A percentile compares a stretch with the other conserved stretches of the same genome.
These are phyloP conservation scores for Caenorhabditis virilis DNA, from an alignment of 2,888 invertebrate species.

Conservation along the genomic window DNA sequence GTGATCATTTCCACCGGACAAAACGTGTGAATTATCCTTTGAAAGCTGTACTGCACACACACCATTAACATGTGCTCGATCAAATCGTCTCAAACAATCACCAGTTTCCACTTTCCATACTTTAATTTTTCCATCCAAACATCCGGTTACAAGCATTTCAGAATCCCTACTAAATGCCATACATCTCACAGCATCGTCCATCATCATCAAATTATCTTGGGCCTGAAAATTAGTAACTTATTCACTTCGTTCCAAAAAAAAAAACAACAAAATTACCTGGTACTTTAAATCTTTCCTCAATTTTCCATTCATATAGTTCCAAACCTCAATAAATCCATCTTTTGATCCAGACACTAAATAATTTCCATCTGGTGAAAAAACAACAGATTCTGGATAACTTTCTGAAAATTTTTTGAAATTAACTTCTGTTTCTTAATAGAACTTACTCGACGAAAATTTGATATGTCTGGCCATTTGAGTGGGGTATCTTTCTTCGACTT, in stretches of 20 bases:
- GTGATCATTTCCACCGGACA: conserved; percentile 94
- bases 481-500: conserved; percentile 97
- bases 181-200: conserved; percentile 95
- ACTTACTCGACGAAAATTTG: conserved; percentile 74
- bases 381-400: conserved; percentile 92
- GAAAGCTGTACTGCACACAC: conserved; percentile 95
- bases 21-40: conserved; percentile 90
- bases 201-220: conserved; percentile 96
- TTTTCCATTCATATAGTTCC: conserved; percentile 99
- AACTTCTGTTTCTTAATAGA: no score
- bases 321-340: conserved; percentile 98
- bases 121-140: conserved; percentile 83
- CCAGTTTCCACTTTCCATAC: conserved; percentile 94
- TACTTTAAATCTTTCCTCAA: conserved; percentile 98
- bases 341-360: conserved; percentile 96
- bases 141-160: conserved; percentile 94
- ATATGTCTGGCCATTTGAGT: conserved; percentile 92
- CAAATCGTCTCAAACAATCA: conserved; percentile 89
- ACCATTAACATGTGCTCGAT: conserved; percentile 94
- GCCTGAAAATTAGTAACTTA: conserved; percentile 52
- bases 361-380: conserved; percentile 98
- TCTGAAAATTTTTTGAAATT: no score
- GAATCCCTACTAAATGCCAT: conserved; percentile 93
- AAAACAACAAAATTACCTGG: conserved; percentile 74
- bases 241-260: no score